Evolutionary conservation across 2,888 invertebrate species (phyloP), one percentile per base, ranked within the genome.

Genomic region (Norana najaformis): DNA sequence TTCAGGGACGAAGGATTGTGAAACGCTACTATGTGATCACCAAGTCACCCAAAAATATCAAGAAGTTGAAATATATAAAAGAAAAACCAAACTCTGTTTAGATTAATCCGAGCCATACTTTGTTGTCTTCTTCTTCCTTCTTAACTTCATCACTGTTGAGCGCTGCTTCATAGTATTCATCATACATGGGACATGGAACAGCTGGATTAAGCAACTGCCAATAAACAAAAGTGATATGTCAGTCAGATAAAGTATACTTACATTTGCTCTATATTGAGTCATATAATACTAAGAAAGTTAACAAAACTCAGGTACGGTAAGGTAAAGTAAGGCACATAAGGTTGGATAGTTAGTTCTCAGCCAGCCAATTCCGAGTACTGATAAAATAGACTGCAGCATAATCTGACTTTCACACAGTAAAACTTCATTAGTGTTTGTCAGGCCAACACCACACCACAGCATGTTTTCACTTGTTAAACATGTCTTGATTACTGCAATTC

Each of bases 191-290:
- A 53, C 91, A 91, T 20, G 36, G 14, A 13, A 30, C 37, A 85
- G 88, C 90, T n/a, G 41, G 47, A 37, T 89, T 37, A 23, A 91
- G 90, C 53, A 91, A 85, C 91, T 91, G 41, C 8, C 39, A 85
- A 35, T 20, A 69, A 69, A 69, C 69, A 69, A 1, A n/a, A 36
- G 2, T 20, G 20, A 2, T 23, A 47, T 30, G 53, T 30, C 30
- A 53, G 23, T 53, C 53, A 53, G 69, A 69, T 8, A n/a, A 69
- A n/a, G 30, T 8, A 69, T 8, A 69, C 69, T 11, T n/a, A n/a
- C 30, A 69, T 30, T n/a, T 69, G 8, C 69, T 69, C 69, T 69
- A 30, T 8, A 11, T 69, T 13, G 69, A 69, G 30, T 30, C n/a
- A n/a, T 69, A n/a, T 69, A n/a, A 5, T 69, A 69, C 69, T 69